phyloP scores from a whole-genome alignment of 2,797 vertebrate species.

The Odontamblyopus rebecca region DNA sequence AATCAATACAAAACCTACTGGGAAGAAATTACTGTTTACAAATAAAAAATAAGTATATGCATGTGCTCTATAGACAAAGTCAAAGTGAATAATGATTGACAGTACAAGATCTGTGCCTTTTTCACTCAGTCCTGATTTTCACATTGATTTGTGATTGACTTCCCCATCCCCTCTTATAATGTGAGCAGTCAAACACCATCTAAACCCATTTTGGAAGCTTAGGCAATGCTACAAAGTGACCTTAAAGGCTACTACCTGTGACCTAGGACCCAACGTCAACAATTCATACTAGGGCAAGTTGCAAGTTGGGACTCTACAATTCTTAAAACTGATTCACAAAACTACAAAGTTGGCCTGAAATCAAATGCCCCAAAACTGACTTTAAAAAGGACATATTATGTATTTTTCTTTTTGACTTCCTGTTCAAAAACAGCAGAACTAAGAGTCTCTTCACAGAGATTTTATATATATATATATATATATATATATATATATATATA shows the following conservation, averaged over 20 bases:
- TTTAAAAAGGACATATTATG: no score
- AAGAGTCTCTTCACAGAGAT: no score
- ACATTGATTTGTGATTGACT: conserved; percentile 58
- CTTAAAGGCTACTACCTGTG: conserved; percentile 22
- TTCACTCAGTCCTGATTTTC: conserved; percentile 56
- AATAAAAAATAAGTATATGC: conserved; percentile 75
- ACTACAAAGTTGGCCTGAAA: not conserved
- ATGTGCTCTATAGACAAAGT: conserved; percentile 77
- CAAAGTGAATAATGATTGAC: conserved; percentile 70
- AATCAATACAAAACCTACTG: conserved; percentile 26
- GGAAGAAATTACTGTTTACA: conserved; percentile 43
- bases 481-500: no score
- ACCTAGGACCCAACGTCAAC: conserved; percentile 19
- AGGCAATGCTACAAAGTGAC: conserved; percentile 19
- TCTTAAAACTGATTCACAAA: conserved; percentile 19
- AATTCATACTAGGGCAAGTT: not conserved
- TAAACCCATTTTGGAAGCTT: conserved; percentile 12
- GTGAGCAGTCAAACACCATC: conserved; percentile 38
- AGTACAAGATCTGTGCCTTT: conserved; percentile 50
- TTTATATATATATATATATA: no score
- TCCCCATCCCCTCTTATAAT: conserved; percentile 40
- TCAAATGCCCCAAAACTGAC: not conserved
- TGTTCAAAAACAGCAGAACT: no score
- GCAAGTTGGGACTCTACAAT: not conserved
- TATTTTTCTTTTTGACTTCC: no score